Percentiles rank a stretch among this genome's conserved stretches.
Conservation (phyloP, 2,888 invertebrate genomes). For the Aspidiotus destructor region DNA sequence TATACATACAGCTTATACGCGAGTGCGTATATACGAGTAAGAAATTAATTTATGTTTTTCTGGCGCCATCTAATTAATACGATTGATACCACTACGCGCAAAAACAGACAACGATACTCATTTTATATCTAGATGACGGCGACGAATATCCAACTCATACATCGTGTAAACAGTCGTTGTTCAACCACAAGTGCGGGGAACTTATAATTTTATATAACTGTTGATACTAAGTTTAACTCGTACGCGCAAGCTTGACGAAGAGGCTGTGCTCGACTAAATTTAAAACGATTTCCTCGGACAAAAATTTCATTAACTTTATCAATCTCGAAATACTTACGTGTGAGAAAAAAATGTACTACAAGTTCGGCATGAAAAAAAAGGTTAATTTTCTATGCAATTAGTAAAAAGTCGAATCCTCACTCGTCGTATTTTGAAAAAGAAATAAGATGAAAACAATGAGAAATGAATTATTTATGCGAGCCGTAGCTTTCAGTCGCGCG, state of each 20-base stretch:
- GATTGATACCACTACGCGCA: not conserved
- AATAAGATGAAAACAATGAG: constrained; percentile 25
- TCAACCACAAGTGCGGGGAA: not conserved
- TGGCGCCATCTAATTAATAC: constrained; percentile 10
- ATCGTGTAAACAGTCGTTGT: too few relatives aligned
- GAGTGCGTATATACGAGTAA: too few relatives aligned
- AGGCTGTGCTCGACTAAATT: too few relatives aligned
- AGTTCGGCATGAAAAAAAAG: not conserved
- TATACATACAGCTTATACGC: too few relatives aligned
- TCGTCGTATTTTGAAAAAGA: not conserved
- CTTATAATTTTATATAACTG: not conserved
- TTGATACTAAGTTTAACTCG: not conserved
- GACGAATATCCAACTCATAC: too few relatives aligned
- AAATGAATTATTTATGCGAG: constrained; percentile 30
- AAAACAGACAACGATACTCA: too few relatives aligned
- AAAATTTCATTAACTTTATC: too few relatives aligned
- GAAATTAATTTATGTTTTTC: not conserved
- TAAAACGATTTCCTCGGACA: too few relatives aligned
- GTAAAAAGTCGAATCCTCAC: not conserved
- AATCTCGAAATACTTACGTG: too few relatives aligned
- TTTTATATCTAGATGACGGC: too few relatives aligned
- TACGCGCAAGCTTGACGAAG: not conserved
- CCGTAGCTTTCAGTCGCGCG: constrained; percentile 5
- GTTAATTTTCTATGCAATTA: not conserved
- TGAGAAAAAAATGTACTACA: too few relatives aligned